These are phyloP conservation scores for Aphelinus atriplicis DNA, from an alignment of 1,140 invertebrate species.

Conservation along the genomic window DNA sequence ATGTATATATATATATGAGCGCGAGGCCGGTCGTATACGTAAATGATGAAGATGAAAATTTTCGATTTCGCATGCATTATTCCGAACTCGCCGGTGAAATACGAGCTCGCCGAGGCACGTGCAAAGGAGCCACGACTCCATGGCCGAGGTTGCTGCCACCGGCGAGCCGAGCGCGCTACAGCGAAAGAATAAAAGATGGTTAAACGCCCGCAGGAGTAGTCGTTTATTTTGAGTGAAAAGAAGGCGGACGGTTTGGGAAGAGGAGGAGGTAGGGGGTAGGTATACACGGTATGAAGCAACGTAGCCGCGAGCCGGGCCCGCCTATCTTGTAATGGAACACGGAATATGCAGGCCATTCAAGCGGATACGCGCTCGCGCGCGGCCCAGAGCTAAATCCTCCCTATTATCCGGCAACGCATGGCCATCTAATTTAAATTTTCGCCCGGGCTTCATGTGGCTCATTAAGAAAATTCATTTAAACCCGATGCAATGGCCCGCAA, in stretches of 20 bases:
- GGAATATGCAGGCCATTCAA: constrained; percentile 34
- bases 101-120: neutral
- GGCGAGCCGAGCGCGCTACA: too few species aligned
- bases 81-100: neutral
- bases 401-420: constrained; percentile 21
- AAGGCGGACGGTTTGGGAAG: constrained; percentile 23
- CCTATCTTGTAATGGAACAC: constrained; percentile 35
- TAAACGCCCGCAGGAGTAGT: neutral
- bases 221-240: constrained; percentile 27
- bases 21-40: too few species aligned
- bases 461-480: constrained; percentile 48
- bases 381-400: constrained; percentile 9
- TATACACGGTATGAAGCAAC: too few species aligned
- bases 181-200: too few species aligned
- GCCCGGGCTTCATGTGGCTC: constrained; percentile 34
- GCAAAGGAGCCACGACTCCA: neutral
- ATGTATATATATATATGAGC: too few species aligned
- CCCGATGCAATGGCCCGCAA: constrained; percentile 27
- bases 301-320: neutral
- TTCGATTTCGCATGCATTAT: constrained; percentile 9
- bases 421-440: constrained; percentile 41
- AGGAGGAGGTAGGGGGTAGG: neutral
- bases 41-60: constrained; percentile 22
- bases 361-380: neutral
- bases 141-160: neutral